Conservation (phyloP, 1,140 invertebrate species). For the Fopius arisanus region DNA sequence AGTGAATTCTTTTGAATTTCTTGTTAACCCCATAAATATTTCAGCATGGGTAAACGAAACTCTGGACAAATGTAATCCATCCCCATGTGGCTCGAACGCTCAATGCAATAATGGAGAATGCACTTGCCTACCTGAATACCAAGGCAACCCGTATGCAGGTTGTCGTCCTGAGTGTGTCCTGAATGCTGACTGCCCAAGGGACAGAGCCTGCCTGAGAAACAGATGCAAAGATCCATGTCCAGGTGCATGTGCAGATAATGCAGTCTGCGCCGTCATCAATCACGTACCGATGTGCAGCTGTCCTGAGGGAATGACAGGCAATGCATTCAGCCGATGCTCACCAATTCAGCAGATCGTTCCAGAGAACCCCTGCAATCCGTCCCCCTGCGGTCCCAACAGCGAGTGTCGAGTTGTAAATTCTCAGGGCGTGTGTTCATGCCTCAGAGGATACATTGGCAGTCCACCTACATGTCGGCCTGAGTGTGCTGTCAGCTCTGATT, state of each 20-base stretch:
- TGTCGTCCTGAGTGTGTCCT: conserved; percentile 65
- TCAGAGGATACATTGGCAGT: conserved; percentile 69
- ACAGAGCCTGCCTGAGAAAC: conserved; percentile 66
- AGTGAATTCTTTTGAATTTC: too few relatives aligned
- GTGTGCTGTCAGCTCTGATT: conserved; percentile 73
- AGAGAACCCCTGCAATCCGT: conserved; percentile 63
- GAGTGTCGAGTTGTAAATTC: conserved; percentile 66
- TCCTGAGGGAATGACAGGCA: conserved; percentile 62
- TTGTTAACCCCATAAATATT: not conserved
- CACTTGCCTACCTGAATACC: conserved; percentile 62
- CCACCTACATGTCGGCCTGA: conserved; percentile 74
- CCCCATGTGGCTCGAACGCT: conserved; percentile 74
- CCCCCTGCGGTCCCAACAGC: conserved; percentile 74
- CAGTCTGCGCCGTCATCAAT: conserved; percentile 68
- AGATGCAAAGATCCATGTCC: conserved; percentile 67
- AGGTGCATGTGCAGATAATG: conserved; percentile 68
- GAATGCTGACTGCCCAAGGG: conserved; percentile 66
- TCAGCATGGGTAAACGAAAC: conserved; percentile 47
- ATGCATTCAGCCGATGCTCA: conserved; percentile 65
- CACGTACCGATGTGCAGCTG: conserved; percentile 69
- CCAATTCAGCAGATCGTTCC: conserved; percentile 37
- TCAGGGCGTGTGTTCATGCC: conserved; percentile 71
- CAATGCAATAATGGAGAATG: conserved; percentile 47
- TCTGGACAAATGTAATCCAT: conserved; percentile 70
- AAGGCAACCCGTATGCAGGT: conserved; percentile 59